phyloP scores from a whole-genome alignment of 2,797 vertebrate species.

The Acanthurus tractus region DNA sequence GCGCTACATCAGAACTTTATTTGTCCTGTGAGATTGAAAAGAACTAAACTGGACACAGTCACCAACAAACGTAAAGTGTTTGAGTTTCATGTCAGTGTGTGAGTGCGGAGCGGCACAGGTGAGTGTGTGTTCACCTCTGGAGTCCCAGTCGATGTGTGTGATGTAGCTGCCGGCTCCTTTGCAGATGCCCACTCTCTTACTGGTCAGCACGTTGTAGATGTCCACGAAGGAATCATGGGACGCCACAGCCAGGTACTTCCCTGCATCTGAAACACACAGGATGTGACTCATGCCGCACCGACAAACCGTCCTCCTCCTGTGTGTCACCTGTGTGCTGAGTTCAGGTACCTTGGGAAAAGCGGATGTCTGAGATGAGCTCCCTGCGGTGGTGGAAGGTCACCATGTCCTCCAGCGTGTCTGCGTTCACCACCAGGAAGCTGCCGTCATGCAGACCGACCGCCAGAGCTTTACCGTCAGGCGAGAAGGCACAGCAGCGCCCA shows the following conservation, averaged over 20 bases:
- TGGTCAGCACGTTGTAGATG: conserved; percentile 95
- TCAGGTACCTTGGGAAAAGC: conserved; percentile 91
- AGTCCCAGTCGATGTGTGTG: conserved; percentile 97
- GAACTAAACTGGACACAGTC: too few species aligned
- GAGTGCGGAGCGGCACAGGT: too few species aligned
- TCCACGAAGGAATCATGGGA: conserved; percentile 97
- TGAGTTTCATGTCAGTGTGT: too few species aligned
- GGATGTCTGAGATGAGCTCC: conserved; percentile 95
- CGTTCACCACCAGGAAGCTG: conserved; percentile 95
- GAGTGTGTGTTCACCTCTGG: conserved; percentile 84
- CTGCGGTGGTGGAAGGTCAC: conserved; percentile 95
- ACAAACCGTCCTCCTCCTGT: too few species aligned
- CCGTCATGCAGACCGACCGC: conserved; percentile 95
- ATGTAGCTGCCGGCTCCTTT: conserved; percentile 94
- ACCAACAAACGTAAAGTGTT: too few species aligned
- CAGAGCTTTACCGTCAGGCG: conserved; percentile 95
- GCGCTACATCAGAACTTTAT: too few species aligned
- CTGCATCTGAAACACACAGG: conserved; percentile 85
- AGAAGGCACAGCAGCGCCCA: conserved; percentile 96
- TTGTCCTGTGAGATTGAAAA: too few species aligned
- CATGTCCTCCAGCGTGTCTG: conserved; percentile 96
- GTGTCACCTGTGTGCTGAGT: neutral
- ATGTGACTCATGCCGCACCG: neutral
- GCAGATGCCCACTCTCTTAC: conserved; percentile 96
- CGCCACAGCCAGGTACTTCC: conserved; percentile 95